Evolutionary conservation across 2,113 vertebrate genomes (phyloP).

Genomic region (Pao palembangensis): DNA sequence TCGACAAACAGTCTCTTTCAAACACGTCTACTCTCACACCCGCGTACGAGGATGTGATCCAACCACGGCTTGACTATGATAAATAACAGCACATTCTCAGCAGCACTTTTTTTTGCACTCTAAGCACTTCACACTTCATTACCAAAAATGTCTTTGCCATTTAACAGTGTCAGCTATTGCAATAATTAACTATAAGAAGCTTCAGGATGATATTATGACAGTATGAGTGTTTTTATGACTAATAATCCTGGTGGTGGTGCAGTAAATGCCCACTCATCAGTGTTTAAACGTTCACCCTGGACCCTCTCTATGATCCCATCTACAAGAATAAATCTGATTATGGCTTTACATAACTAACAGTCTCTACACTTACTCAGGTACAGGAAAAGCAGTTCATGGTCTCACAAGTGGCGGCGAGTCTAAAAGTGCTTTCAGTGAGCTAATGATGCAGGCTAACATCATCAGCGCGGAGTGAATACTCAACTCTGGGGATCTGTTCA

Average conservation of each 20-base stretch:
- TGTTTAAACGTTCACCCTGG: conserved; percentile 39
- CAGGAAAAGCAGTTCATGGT: conserved; percentile 31
- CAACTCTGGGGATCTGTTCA: conserved; percentile 3
- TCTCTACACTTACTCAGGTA: conserved; percentile 48
- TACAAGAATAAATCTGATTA: conserved; percentile 53
- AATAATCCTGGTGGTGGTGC: conserved; percentile 54
- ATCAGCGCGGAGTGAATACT: conserved; percentile 29
- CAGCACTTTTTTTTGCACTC: conserved; percentile 45
- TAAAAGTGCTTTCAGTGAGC: conserved; percentile 54
- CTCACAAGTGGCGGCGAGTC: conserved; percentile 35
- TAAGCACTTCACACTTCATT: conserved; percentile 62
- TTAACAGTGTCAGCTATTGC: conserved; percentile 48
- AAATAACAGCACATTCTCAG: conserved; percentile 50
- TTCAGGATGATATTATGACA: conserved; percentile 59
- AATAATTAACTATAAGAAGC: conserved; percentile 68
- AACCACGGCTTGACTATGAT: conserved; percentile 42
- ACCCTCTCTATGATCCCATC: conserved; percentile 19
- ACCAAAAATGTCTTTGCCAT: conserved; percentile 50
- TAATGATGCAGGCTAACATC: conserved; percentile 42
- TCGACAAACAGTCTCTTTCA: conserved; percentile 25
- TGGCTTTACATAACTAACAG: conserved; percentile 73
- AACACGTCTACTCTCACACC: not conserved
- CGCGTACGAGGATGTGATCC: conserved; percentile 16
- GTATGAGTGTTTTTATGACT: conserved; percentile 62
- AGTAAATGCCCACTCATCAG: conserved; percentile 48